Conservation (phyloP, 1,140 invertebrate species). For the Drosophila tropicalis region DNA sequence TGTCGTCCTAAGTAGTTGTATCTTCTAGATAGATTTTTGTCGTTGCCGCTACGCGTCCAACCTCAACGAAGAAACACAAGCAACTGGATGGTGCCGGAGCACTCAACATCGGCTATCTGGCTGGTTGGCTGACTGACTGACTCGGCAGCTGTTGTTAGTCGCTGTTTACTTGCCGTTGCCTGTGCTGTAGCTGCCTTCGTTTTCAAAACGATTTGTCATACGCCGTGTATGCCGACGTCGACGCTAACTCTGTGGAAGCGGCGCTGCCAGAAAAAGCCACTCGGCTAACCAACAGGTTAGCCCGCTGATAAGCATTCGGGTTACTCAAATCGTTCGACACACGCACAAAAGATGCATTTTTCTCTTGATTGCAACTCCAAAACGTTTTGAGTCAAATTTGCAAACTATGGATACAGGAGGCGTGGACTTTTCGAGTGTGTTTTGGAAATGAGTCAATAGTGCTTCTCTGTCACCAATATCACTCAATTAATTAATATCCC, state of each 20-base stretch:
- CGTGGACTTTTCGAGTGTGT: neutral
- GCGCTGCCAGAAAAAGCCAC: conserved; percentile 15
- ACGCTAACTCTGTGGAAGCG: neutral
- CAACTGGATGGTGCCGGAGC: conserved; percentile 60
- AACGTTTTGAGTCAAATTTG: conserved; percentile 18
- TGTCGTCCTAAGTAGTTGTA: conserved; percentile 7
- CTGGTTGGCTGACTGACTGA: conserved; percentile 2
- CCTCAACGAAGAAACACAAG: conserved; percentile 72
- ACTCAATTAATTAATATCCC: neutral
- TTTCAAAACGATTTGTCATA: conserved; percentile 32
- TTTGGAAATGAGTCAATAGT: conserved; percentile 26
- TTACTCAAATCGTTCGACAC: conserved; percentile 21
- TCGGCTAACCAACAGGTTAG: conserved; percentile 71
- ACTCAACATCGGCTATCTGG: conserved; percentile 9
- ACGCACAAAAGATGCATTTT: conserved; percentile 17
- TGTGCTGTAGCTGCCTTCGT: conserved; percentile 21
- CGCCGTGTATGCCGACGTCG: conserved; percentile 29
- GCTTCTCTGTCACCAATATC: neutral
- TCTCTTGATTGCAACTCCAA: conserved; percentile 24
- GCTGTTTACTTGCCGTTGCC: neutral
- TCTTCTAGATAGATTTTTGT: conserved; percentile 26
- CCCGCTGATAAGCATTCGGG: conserved; percentile 67
- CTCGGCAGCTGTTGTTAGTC: conserved; percentile 16
- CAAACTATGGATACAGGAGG: neutral
- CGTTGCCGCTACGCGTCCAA: conserved; percentile 63